Evolutionary conservation across 1,140 invertebrate species (phyloP).

Genomic region (Papilio polytes): DNA sequence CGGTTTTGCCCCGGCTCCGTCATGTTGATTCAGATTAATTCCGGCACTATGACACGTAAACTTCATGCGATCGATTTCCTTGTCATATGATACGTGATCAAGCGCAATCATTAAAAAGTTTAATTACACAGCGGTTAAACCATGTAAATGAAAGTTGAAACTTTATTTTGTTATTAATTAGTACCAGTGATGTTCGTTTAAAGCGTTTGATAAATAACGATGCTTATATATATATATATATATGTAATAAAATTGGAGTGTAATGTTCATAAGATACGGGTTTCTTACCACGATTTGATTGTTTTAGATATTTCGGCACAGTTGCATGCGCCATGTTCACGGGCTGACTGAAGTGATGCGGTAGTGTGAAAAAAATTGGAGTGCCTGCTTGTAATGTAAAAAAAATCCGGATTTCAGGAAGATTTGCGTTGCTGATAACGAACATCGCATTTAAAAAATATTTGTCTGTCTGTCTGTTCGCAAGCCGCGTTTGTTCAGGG

Average conservation of each 20-base stretch:
- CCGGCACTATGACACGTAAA: slow-evolving; percentile 14
- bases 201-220: not conserved
- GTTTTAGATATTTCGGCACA: no score
- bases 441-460: not conserved
- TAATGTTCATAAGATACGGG: no score
- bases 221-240: not conserved
- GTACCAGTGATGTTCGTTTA: not conserved
- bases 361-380: no score
- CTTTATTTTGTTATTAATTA: not conserved
- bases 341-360: no score
- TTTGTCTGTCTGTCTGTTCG: no score
- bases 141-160: not conserved
- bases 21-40: slow-evolving; percentile 22
- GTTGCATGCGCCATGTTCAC: no score
- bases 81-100: slow-evolving; percentile 26
- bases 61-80: slow-evolving; percentile 26
- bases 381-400: no score
- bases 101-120: not conserved
- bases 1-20: slow-evolving; percentile 16
- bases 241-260: no score
- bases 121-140: not conserved
- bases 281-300: no score
- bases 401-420: no score
- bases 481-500: no score
- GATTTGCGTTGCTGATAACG: no score